Evolutionary conservation across 1,140 invertebrate species (phyloP), one percentile per base, ranked within the genome.

Genomic region (Ceratina japonica): DNA sequence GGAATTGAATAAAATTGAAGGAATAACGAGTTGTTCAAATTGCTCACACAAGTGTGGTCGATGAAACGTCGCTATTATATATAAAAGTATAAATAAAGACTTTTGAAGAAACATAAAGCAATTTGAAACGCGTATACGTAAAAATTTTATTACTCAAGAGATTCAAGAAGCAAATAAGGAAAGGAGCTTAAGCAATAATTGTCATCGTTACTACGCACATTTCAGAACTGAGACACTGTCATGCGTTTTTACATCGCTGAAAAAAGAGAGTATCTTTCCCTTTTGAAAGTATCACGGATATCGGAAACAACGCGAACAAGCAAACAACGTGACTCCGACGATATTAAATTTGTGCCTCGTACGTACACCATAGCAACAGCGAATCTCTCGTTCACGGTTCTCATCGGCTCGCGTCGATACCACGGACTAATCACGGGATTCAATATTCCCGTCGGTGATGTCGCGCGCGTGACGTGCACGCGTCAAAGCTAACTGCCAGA

Each of bases 401-500:
- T 56, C 8, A 18, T 66, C 63, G 62, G 37, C 22, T 27, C 16
- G 24, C 27, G 68, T 56, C 59, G 59, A 64, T 70, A 22, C 37
- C 75, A 62, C 54, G 18, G 44, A 70, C 75, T 62, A 61, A 76
- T 52, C 4, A 44, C 52, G 64, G 37, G 54, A 7, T 0, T 0
- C 68, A 1, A 44, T 44, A 16, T 24, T 15, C 54, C 5, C 74
- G 64, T 76, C 13, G 16, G 52, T 61, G 64, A 58, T 69, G 58
- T 61, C 64, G 74, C 64, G 74, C 24, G 75, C 66, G 71, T 66
- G 80, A 80, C 78, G 78, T 83, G 79, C 82, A 84, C 12, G 54
- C 62, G 65, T 80, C 54, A 76, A 86, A 83, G 75, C 88, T 86
- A 82, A 87, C 86, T 89, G 88, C 86, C 87, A 86, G 84, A 89